Percentiles rank a stretch among this genome's conserved stretches.
These are phyloP conservation scores for Caenorhabditis doughertyi DNA, from an alignment of 2,888 invertebrate genomes.

Conservation along the genomic window DNA sequence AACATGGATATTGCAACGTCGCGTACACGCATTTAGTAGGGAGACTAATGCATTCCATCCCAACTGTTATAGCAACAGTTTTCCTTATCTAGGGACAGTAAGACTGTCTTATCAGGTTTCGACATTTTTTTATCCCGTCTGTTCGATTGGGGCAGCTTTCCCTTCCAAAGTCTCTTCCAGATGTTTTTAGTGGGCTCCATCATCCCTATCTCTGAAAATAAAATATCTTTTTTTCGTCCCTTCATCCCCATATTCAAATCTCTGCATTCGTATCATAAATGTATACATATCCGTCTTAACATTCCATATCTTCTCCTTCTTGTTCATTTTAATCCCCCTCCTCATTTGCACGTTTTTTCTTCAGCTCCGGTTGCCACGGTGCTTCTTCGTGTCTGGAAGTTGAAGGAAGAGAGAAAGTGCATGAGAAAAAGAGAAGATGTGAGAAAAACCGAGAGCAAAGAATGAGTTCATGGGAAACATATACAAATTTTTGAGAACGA, in stretches of 20 bases:
- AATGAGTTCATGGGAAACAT: not conserved
- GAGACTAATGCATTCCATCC: no score
- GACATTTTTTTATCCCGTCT: no score
- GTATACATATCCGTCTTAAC: conserved; percentile 3
- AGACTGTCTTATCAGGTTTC: no score
- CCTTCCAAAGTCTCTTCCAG: no score
- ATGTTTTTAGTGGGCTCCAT: no score
- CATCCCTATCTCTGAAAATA: not conserved
- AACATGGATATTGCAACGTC: no score
- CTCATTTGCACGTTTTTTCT: conserved; percentile 11
- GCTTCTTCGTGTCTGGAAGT: conserved; percentile 2
- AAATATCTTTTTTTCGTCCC: not conserved
- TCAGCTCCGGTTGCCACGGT: not conserved
- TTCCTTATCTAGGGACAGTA: no score
- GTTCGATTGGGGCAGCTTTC: no score
- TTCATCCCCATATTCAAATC: not conserved
- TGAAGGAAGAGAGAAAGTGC: not conserved
- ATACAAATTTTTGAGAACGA: not conserved
- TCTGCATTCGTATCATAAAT: conserved; percentile 14
- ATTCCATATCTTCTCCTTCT: not conserved
- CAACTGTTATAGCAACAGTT: no score
- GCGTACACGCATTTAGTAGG: no score
- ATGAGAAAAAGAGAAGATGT: not conserved
- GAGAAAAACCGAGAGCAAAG: conserved; percentile 5
- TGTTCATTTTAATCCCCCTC: conserved; percentile 9